Evolutionary conservation across 2,888 invertebrate species (phyloP), one percentile per base, ranked within the genome.

Genomic region (Megamerina dolium): DNA sequence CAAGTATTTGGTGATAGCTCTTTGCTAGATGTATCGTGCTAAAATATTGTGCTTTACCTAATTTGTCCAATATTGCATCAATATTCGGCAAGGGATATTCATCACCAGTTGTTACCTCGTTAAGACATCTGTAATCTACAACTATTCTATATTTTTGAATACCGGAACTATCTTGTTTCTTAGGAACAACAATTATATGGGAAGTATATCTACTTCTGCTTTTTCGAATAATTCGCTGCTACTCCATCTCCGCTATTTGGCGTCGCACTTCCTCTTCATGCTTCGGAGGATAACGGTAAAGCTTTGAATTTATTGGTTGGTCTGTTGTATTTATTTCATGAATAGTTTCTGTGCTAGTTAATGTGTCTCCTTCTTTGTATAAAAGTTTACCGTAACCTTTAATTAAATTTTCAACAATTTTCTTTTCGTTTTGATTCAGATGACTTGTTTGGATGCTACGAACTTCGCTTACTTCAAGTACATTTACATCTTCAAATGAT

Each of bases 341-440:
- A 16, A 47, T 23, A 20, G 40, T 26, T 10, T 18, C 37, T n/a
- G 37, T 43, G 26, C 10, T 43, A 5, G 43, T 43, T 26, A 43
- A 27, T 20, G 21, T 39, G 33, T 49, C 49, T 17, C 41, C 45
- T 35, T 46, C 41, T 42, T 44, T 50, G 29, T 46, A 46, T 16
- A 49, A n/a, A 2, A 46, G 32, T 34, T 35, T 46, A 12, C 26
- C 19, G 39, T 43, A 49, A 40, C 34, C 48, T 31, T 45, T 42
- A 3, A 48, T n/a, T 29, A 48, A 27, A 13, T 30, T 41, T 38
- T 26, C 12, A 14, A 50, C 36, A 9, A 18, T 13, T 18, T 8
- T 10, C 29, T 33, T 45, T 21, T 47, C 48, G 19, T 31, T 40
- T 40, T 43, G 33, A 30, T 50, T 43, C 20, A 45, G 26, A 43